Base-by-base conservation (phyloP, 1,140 invertebrate species). In the Scylla paramamosain region DNA sequence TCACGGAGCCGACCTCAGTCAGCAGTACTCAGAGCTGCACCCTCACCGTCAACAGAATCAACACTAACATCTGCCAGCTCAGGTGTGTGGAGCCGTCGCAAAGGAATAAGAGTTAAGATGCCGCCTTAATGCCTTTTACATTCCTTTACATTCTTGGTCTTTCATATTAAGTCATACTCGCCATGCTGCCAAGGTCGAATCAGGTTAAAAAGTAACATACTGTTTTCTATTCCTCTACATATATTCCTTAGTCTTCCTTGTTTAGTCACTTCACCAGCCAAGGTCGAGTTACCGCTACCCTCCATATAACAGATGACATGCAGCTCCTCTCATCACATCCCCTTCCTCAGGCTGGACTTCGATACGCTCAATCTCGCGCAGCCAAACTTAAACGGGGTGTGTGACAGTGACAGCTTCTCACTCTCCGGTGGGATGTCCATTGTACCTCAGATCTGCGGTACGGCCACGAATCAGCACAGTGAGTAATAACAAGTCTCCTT, bases 391-490 rank as follows among this genome's bases (percentile, higher is more conserved):
- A 98, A 98, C 96, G 98, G 98, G 1, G 97, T 97, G 48, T 99
- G 98, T 96, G 96, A 97, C 2, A 97, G 97, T 0, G 98, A 99
- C 96, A 97, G 98, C 4, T 96, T 99, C 86, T 97, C 97, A 10
- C 97, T 98, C 29, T 98, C 98, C 0, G 98, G 98, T 7, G 98
- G 97, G 0, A 97, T 97, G 7, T 97, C 98, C 82, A 97, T 97
- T 0, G 97, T 98, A 0, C 98, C 98, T 0, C 96, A 97, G 31
- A 97, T 99, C 88, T 99, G 98, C 96, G 98, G 98, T 4, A 98
- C 98, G 96, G 98, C 98, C 97, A 97, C 97, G 0, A 98, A 98
- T 14, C 98, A 98, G 97, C 98, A 98, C 96, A 97, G 97, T 98
- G 97, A 97, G 96, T 94, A 29, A 20, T 94, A 29, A 59, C 39